These are phyloP conservation scores for Centropyge bicolor DNA, from an alignment of 2,797 vertebrate genomes.

Conservation along the genomic window DNA sequence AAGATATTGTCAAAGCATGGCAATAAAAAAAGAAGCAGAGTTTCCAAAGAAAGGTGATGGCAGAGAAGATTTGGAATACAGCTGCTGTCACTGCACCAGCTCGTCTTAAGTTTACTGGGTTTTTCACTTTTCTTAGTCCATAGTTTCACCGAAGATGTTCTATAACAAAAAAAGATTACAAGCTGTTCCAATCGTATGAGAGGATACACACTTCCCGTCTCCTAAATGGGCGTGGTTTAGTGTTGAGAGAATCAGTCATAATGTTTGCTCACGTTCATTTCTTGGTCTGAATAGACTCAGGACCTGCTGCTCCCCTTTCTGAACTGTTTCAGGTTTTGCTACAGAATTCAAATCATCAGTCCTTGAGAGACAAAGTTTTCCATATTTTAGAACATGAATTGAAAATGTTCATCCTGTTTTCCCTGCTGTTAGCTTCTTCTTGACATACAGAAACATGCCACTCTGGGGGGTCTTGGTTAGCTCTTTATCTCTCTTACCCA, in stretches of 20 bases:
- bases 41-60: conserved; percentile 22
- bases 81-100: background rate
- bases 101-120: background rate
- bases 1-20: conserved; percentile 50
- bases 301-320: too few species aligned
- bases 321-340: background rate
- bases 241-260: too few species aligned
- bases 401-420: background rate
- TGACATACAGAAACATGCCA: background rate
- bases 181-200: too few species aligned
- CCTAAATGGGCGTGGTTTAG: too few species aligned
- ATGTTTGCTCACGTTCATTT: too few species aligned
- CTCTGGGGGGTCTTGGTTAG: background rate
- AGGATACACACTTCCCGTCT: too few species aligned
- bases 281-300: too few species aligned
- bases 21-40: conserved; percentile 35
- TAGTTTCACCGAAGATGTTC: too few species aligned
- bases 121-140: background rate
- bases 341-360: background rate
- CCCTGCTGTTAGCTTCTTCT: background rate
- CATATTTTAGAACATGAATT: background rate
- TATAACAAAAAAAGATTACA: too few species aligned
- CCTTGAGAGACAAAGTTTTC: background rate
- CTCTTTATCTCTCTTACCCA: background rate
- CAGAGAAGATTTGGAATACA: background rate